Evolutionary conservation across 2,113 vertebrate species (phyloP), one percentile per base, ranked within the genome.

Genomic region (Eudyptes chrysolophus): DNA sequence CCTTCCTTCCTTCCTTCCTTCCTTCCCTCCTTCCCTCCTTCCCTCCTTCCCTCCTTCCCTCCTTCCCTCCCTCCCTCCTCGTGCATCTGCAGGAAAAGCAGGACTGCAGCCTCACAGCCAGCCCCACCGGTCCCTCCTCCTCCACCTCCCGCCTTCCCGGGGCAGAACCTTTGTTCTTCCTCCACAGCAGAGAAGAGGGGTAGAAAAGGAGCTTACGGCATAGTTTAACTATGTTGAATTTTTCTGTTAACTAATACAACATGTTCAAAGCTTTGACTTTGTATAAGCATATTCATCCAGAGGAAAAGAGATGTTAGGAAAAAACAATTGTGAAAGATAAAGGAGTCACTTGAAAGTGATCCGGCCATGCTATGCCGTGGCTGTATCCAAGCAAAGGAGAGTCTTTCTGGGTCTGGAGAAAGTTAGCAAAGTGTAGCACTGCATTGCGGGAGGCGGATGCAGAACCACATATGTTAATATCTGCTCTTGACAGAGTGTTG

Each of bases 161-260:
- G 81, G 46, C 52, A 89, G 52, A 84, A 92, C 62, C 84, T 97
- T 97, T 96, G 46, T 91, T 96, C 48, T 92, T 55, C 55, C 42
- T 84, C 68, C 10, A 8, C 75, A 66, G 90, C 16, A 5, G 44
- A 92, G 89, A 66, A 94, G 52, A 88, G 46, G 30, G 86, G 42
- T 18, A 89, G 81, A 78, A 71, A 84, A 77, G 61, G 64, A 92
- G 84, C 94, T 97, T 96, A 96, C 25, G 1, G 78, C 94, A 95
- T 92, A 78, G 90, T 83, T 96, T 60, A 96, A 54, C 89, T 82
- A 93, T 93, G 96, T 84, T 94, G 90, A 95, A 79, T 95, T 94
- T 94, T 94, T 58, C 86, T 42, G 91, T 88, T 97, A 97, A 97
- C 97, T 81, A 94, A 87, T 97, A 82, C 92, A 98, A 94, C 87